Evolutionary conservation across 2,113 vertebrate species (phyloP), one percentile per base, ranked within the genome.

Genomic region (Tenrec ecaudatus): DNA sequence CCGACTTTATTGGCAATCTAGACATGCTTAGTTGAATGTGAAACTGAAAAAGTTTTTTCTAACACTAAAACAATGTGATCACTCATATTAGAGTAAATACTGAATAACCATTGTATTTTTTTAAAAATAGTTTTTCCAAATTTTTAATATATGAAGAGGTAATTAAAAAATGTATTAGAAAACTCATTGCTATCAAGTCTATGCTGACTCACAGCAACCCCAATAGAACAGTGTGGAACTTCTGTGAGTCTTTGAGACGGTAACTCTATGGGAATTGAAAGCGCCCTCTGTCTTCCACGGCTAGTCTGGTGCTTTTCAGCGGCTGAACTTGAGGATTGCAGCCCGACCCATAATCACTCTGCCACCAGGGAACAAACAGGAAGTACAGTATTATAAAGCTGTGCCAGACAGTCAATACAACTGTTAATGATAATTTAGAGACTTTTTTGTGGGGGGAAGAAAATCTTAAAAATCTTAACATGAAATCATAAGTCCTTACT

Each of bases 31-130:
- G 90, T 68, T 31, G 60, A 77, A 36, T 36, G 36, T 62, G 36
- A 78, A 60, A 5, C 27, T 23, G n/a, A 60, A 94, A 84, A 15
- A 79, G 53, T 4, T 29, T 91, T 91, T 77, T 79, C 62, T 88
- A 66, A 62, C 36, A 88, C 23, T 79, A 22, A 83, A 94, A 36
- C 31, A 78, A 27, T 82, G 64, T 29, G 40, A 40, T 7, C 40
- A 40, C 40, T 40, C 40, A 73, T 86, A 7, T 31, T 86, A 80
- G 29, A 47, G 15, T 12, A 66, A 88, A 47, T 53, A 53, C 47
- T 66, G n/a, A 82, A 83, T 85, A 58, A 60, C 79, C 20, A 62
- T 38, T 11, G 17, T 87, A 33, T 53, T 81, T 12, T 29, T 36
- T 36, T 31, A 40, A 64, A 57, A 31, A 19, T 20, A 68, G 9